Conservation (phyloP, 2,113 vertebrate species). For the Myotis lucifugus region DNA sequence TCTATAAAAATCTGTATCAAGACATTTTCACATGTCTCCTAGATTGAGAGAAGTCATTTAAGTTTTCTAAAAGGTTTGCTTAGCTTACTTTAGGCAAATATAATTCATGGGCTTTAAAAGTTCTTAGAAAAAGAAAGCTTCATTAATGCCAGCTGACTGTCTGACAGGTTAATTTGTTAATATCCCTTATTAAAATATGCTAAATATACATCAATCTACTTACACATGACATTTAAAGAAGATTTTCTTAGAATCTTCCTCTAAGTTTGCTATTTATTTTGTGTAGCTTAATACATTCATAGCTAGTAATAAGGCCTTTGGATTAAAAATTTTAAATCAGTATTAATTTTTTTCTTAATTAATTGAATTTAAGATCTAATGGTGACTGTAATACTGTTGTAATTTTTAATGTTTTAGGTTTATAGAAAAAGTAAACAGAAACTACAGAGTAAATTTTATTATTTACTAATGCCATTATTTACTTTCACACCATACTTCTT, state of each 20-base stretch:
- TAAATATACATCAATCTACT: neutral
- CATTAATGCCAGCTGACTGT: neutral
- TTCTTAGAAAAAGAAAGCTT: slow-evolving; percentile 39
- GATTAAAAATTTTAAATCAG: neutral
- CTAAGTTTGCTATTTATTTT: neutral
- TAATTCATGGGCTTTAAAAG: neutral
- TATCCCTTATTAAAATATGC: neutral
- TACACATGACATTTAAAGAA: neutral
- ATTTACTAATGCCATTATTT: neutral
- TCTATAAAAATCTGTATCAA: neutral
- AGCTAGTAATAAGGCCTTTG: neutral
- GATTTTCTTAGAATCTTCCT: neutral
- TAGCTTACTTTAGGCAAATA: neutral
- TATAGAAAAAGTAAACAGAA: neutral
- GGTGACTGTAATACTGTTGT: neutral
- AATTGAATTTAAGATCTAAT: neutral
- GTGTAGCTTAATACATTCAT: neutral
- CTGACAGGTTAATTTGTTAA: slow-evolving; percentile 47
- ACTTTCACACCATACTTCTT: neutral
- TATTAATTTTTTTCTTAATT: neutral
- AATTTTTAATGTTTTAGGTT: neutral
- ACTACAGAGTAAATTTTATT: neutral
- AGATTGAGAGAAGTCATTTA: neutral
- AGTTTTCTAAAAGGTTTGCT: neutral
- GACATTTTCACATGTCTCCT: neutral